Evolutionary conservation across 2,888 invertebrate genomes (phyloP), one percentile per base, ranked within the genome.

Genomic region (Ophraella communa): DNA sequence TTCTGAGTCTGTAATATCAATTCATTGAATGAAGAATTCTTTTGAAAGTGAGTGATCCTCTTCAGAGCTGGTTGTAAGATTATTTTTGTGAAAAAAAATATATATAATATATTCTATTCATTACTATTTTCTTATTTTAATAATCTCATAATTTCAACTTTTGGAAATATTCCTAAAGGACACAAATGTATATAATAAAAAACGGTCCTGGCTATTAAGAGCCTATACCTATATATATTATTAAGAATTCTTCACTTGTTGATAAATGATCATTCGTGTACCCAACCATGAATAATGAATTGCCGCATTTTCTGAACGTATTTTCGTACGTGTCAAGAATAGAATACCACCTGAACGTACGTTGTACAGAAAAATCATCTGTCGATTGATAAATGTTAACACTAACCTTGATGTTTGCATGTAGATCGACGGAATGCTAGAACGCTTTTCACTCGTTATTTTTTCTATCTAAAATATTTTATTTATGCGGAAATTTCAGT

Each of bases 241-340:
- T n/a, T n/a, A n/a, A 56, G 64, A 64, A 64, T 64, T 64, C 64
- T 51, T 57, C 62, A 33, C 58, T 60, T 47, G 54, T 57, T 65
- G 65, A 65, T 65, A 62, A 62, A 65, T 65, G 65, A 65, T 62
- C 62, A 47, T 62, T 62, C 45, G 59, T 62, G 62, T 59, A 58
- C 47, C 49, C 58, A 27, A 58, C 65, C 58, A 49, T 65, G 65
- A 65, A 65, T 65, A 65, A 65, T 65, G 65, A 65, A 65, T 65
- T 65, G 65, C 65, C 58, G 58, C 58, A 62, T 65, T 65, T 65
- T 62, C 58, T 33, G 39, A 62, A 55, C 55, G 62, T 65, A 62
- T 65, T 65, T 62, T 59, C 42, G 57, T 58, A 57, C 62, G 56
- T 65, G 65, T 62, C 65, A 39, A 21, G 65, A 58, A 58, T 65